Percentiles rank a stretch among this genome's conserved stretches.
phyloP scores from a whole-genome alignment of 2,797 vertebrate species.

The Lepidocolaptes lacrymiger region DNA sequence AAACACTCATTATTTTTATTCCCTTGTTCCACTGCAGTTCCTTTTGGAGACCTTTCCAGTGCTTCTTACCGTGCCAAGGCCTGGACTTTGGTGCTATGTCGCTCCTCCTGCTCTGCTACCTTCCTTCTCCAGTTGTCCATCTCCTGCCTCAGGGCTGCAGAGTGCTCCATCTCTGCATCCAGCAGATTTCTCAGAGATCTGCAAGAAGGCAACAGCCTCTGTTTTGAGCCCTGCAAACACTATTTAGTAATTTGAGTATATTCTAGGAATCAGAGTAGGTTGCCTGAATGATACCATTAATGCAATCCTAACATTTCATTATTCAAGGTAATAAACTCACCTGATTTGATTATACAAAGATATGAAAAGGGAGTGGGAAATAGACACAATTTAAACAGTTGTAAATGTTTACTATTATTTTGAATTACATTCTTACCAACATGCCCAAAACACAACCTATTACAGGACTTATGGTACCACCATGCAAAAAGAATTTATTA shows the following conservation, averaged over 20 bases:
- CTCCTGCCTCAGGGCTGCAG: slow-evolving; percentile 90
- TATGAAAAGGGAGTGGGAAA: neutral
- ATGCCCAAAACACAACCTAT: neutral
- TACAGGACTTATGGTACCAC: neutral
- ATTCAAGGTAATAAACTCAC: neutral
- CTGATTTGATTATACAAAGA: neutral
- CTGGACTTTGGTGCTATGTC: slow-evolving; percentile 89
- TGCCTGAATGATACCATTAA: neutral
- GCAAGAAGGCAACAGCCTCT: slow-evolving; percentile 13
- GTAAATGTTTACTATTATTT: neutral
- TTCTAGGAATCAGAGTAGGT: neutral
- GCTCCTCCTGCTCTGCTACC: slow-evolving; percentile 89
- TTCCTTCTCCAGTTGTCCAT: slow-evolving; percentile 87
- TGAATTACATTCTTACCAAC: neutral
- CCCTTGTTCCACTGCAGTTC: neutral
- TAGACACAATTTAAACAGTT: neutral
- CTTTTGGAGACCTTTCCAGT: neutral
- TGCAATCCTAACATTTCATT: neutral
- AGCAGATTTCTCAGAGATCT: slow-evolving; percentile 93
- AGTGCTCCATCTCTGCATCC: slow-evolving; percentile 98
- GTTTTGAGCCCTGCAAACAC: neutral
- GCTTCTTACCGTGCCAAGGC: slow-evolving; percentile 87
- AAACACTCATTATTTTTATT: neutral
- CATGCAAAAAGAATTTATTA: neutral
- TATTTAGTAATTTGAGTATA: neutral